Evolutionary conservation across 2,113 vertebrate genomes (phyloP).

Genomic region (Rhipidura dahli): DNA sequence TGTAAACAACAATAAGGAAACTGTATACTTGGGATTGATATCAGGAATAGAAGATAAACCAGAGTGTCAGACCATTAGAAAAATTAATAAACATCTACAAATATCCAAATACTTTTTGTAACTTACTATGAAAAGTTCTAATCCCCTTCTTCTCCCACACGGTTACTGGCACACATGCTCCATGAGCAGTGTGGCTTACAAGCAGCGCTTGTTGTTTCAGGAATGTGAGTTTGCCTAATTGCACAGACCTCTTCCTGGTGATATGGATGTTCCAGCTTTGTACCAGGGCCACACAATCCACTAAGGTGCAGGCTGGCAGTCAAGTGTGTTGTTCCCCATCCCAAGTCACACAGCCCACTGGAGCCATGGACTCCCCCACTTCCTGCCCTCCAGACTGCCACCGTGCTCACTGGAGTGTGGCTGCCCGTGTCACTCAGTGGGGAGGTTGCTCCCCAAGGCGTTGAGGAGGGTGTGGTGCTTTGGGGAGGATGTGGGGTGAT

Average conservation of each 20-base stretch:
- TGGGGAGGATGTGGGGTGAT: not conserved
- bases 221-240: not conserved
- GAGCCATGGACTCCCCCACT: not conserved
- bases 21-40: not conserved
- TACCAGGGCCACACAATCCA: not conserved
- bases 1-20: not conserved
- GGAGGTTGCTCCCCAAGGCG: not conserved
- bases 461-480: rapidly evolving
- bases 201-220: rapidly evolving
- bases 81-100: not conserved
- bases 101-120: not conserved
- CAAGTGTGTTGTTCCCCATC: too few relatives aligned
- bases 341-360: rapidly evolving
- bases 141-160: not conserved
- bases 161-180: not conserved
- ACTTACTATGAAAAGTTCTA: not conserved
- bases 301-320: not conserved
- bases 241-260: not conserved
- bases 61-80: not conserved
- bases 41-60: not conserved
- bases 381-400: rapidly evolving
- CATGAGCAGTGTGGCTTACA: not conserved
- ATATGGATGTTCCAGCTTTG: not conserved
- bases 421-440: not conserved
- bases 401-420: not conserved